Conservation (phyloP, 2,888 invertebrate species). For the Tinea semifulvella region DNA sequence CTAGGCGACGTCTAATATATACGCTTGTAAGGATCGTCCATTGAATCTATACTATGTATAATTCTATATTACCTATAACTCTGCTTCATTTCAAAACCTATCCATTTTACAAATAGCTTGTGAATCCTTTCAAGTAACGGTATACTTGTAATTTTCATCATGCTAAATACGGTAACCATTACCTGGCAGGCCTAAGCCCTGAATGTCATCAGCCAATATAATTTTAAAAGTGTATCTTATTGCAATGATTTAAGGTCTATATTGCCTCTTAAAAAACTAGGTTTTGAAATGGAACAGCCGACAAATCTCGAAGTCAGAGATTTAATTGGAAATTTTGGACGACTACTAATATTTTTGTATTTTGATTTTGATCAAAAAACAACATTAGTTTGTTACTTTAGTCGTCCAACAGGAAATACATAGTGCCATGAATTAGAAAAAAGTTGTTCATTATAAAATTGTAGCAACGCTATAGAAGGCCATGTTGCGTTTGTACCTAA, state of each 20-base stretch:
- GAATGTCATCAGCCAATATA: too few relatives aligned
- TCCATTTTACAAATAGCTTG: too few relatives aligned
- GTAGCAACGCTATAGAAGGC: slow-evolving; percentile 8
- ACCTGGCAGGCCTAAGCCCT: too few relatives aligned
- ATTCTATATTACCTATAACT: slow-evolving; percentile 1
- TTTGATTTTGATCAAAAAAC: neutral
- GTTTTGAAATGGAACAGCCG: too few relatives aligned
- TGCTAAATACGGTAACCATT: too few relatives aligned
- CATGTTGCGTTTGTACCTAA: slow-evolving; percentile 11
- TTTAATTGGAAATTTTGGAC: slow-evolving; percentile 2
- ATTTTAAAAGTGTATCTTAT: too few relatives aligned
- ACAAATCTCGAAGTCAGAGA: slow-evolving; percentile 5
- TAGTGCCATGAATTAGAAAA: slow-evolving; percentile 12
- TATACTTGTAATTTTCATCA: neutral
- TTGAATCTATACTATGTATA: slow-evolving; percentile 33
- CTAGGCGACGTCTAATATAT: slow-evolving; percentile 52
- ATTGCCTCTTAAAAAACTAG: too few relatives aligned
- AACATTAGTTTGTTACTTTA: neutral
- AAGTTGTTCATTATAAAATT: neutral
- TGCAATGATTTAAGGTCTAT: too few relatives aligned
- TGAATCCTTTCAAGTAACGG: too few relatives aligned
- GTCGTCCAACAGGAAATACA: neutral
- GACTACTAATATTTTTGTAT: neutral
- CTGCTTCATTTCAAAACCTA: too few relatives aligned
- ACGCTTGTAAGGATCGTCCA: slow-evolving; percentile 64